These are phyloP conservation scores for Acestrorhynchus altus DNA, from an alignment of 2,797 vertebrate genomes.

Conservation along the genomic window DNA sequence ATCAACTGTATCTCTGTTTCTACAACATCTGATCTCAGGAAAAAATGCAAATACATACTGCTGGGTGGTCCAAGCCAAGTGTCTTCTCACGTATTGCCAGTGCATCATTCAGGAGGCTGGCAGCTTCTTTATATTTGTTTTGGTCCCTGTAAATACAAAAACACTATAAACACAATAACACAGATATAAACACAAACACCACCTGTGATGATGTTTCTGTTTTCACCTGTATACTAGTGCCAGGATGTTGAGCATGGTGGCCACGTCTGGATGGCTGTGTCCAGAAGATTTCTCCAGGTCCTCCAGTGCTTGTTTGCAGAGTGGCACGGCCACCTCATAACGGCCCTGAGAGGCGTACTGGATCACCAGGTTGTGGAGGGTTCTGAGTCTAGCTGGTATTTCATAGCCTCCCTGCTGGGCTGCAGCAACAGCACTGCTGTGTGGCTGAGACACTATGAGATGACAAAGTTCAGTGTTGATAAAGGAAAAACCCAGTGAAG, in stretches of 20 bases:
- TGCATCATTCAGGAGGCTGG: conserved; percentile 87
- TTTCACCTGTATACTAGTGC: conserved; percentile 87
- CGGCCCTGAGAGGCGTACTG: conserved; percentile 90
- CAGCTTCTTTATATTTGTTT: conserved; percentile 92
- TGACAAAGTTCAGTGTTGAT: neutral
- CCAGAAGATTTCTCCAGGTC: conserved; percentile 91
- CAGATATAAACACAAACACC: neutral
- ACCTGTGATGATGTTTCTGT: neutral
- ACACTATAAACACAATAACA: neutral
- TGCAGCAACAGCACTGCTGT: conserved; percentile 72
- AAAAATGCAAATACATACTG: conserved; percentile 76
- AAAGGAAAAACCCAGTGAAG: conserved; percentile 1
- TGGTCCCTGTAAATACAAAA: conserved; percentile 79
- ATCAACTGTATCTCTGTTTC: neutral
- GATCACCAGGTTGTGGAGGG: conserved; percentile 90
- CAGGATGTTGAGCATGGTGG: conserved; percentile 91
- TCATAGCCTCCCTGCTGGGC: conserved; percentile 89
- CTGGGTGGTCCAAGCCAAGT: conserved; percentile 86
- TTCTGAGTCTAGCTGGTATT: conserved; percentile 87
- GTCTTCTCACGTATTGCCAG: conserved; percentile 88
- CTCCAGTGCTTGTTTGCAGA: conserved; percentile 90
- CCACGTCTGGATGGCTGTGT: conserved; percentile 89
- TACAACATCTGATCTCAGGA: neutral
- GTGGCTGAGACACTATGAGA: conserved; percentile 72
- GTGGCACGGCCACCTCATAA: conserved; percentile 89